A percentile compares a stretch with the other conserved stretches of the same genome.
These are phyloP conservation scores for Nibea albiflora DNA, from an alignment of 2,113 vertebrate species.

Conservation along the genomic window DNA sequence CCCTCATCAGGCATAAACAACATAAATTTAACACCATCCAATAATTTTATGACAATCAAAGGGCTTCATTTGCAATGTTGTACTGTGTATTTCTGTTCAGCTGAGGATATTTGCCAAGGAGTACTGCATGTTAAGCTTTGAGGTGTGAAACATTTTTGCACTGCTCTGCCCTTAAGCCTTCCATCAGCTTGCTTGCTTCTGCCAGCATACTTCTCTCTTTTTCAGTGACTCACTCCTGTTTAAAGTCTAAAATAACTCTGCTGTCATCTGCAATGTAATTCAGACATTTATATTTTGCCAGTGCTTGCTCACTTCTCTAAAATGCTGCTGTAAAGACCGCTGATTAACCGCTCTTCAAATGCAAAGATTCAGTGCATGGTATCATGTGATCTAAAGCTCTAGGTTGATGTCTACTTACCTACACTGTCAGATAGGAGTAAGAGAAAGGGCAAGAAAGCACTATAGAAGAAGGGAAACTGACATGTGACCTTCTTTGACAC, in stretches of 20 bases:
- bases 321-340: conserved; percentile 25
- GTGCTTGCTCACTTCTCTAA: conserved; percentile 51
- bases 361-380: conserved; percentile 38
- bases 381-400: neutral
- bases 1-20: neutral
- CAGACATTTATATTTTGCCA: neutral
- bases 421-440: neutral
- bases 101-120: neutral
- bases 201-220: conserved; percentile 29
- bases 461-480: conserved; percentile 6
- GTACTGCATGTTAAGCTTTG: conserved; percentile 6
- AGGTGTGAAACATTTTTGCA: neutral
- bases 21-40: neutral
- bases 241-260: conserved; percentile 16
- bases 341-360: conserved; percentile 42
- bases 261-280: conserved; percentile 15
- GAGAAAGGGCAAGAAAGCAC: conserved; percentile 17
- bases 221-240: conserved; percentile 21
- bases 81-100: neutral
- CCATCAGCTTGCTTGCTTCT: conserved; percentile 51
- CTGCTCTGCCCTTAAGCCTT: conserved; percentile 12
- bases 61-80: neutral
- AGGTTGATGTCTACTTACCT: neutral
- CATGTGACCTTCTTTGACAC: conserved; percentile 2
- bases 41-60: neutral